Percentiles rank a stretch among this genome's conserved stretches.
These are phyloP conservation scores for Thecocarcelia acutangulata DNA, from an alignment of 2,888 invertebrate species.

Conservation along the genomic window DNA sequence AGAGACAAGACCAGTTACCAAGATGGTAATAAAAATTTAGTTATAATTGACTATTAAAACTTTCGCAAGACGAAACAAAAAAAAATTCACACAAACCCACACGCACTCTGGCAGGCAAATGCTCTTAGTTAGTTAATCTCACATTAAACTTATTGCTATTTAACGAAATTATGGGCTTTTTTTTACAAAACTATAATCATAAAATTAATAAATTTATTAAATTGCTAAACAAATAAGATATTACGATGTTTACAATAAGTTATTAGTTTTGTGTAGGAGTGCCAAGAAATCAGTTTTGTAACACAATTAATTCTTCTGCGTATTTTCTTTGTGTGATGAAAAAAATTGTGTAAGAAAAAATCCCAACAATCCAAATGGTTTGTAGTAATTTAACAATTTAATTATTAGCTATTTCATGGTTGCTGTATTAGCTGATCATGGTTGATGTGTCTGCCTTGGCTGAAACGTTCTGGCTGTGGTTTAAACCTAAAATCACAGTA, in stretches of 20 bases:
- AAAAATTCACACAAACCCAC: conserved; percentile 16
- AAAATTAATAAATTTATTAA: conserved; percentile 52
- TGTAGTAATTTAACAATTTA: too few species aligned
- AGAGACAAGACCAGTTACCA: conserved; percentile 47
- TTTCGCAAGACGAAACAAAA: not conserved
- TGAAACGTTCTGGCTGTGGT: too few species aligned
- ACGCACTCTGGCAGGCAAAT: not conserved
- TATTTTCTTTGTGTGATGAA: too few species aligned
- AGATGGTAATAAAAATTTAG: conserved; percentile 43
- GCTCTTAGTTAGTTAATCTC: not conserved
- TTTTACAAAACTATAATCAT: conserved; percentile 20
- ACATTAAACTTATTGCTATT: conserved; percentile 23
- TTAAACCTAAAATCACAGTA: too few species aligned
- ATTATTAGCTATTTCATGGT: too few species aligned
- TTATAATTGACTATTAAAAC: conserved; percentile 55
- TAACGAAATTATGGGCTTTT: conserved; percentile 37
- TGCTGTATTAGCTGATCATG: too few species aligned
- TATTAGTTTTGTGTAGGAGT: not conserved
- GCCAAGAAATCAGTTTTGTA: too few species aligned
- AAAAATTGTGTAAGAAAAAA: too few species aligned
- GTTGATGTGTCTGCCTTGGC: too few species aligned
- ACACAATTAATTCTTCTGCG: too few species aligned
- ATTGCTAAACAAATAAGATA: not conserved
- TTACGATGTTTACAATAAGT: not conserved
- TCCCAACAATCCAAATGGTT: too few species aligned